These are phyloP conservation scores for Anagyrus pseudococci DNA, from an alignment of 2,888 invertebrate species.

Conservation along the genomic window DNA sequence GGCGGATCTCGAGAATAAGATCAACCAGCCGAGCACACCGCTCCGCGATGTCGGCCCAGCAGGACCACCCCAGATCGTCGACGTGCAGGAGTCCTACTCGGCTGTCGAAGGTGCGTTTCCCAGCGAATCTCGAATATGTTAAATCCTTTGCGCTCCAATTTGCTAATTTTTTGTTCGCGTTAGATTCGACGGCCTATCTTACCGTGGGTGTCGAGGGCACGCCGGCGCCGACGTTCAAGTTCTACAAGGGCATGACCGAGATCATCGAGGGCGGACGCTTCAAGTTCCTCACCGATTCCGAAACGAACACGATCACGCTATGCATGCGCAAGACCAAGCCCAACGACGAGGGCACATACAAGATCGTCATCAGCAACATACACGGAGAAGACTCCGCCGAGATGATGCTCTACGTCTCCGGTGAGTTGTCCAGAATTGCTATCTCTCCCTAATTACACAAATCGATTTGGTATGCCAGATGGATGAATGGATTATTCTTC, in stretches of 20 bases:
- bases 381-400: constrained; percentile 97
- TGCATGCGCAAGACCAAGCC: constrained; percentile 96
- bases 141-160: not conserved
- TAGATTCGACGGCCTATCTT: constrained; percentile 89
- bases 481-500: too few relatives aligned
- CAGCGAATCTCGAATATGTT: not conserved
- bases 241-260: constrained; percentile 92
- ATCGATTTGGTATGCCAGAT: too few relatives aligned
- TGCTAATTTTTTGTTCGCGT: not conserved
- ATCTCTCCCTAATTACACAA: too few relatives aligned
- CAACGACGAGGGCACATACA: constrained; percentile 97
- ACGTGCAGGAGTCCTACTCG: constrained; percentile 93
- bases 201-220: constrained; percentile 91
- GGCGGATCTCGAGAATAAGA: constrained; percentile 87
- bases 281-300: constrained; percentile 93
- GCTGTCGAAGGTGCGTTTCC: constrained; percentile 86
- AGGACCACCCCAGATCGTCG: constrained; percentile 89
- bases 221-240: constrained; percentile 93
- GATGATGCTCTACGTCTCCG: constrained; percentile 95
- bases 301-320: constrained; percentile 88
- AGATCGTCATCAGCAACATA: constrained; percentile 88
- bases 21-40: constrained; percentile 91
- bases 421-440: constrained; percentile 67
- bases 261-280: constrained; percentile 95
- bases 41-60: constrained; percentile 79